Evolutionary conservation across 2,113 vertebrate genomes (phyloP).

Genomic region (Tychaedon coryphoeus): DNA sequence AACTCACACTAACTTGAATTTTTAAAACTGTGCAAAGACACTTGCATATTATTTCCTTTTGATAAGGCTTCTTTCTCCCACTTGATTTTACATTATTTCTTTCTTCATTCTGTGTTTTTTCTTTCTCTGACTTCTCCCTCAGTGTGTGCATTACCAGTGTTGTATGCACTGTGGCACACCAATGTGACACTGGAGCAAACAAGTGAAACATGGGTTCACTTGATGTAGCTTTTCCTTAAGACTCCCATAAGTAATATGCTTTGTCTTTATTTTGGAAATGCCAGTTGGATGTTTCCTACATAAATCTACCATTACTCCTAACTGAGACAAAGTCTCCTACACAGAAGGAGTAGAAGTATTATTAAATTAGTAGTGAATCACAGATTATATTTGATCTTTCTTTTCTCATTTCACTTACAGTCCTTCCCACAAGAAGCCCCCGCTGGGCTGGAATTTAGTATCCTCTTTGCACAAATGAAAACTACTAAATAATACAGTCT

Average conservation of each 20-base stretch:
- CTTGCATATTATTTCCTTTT: neutral
- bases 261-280: neutral
- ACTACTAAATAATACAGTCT: neutral
- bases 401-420: neutral
- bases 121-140: neutral
- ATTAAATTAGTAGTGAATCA: neutral
- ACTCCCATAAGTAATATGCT: neutral
- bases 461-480: neutral
- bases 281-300: neutral
- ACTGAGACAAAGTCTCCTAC: neutral
- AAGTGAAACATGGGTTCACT: neutral
- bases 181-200: neutral
- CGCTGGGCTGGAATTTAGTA: neutral
- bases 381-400: neutral
- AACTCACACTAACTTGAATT: neutral
- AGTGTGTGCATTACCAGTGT: rapidly evolving
- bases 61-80: neutral
- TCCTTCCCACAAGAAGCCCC: neutral
- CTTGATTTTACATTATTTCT: neutral
- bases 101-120: neutral
- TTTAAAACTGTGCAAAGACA: neutral
- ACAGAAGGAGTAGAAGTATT: neutral
- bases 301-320: neutral
- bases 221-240: neutral
- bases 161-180: neutral